Percentiles rank a stretch among this genome's conserved stretches.
phyloP scores from a whole-genome alignment of 2,888 invertebrate species.

The Herminia tarsipennalis region DNA sequence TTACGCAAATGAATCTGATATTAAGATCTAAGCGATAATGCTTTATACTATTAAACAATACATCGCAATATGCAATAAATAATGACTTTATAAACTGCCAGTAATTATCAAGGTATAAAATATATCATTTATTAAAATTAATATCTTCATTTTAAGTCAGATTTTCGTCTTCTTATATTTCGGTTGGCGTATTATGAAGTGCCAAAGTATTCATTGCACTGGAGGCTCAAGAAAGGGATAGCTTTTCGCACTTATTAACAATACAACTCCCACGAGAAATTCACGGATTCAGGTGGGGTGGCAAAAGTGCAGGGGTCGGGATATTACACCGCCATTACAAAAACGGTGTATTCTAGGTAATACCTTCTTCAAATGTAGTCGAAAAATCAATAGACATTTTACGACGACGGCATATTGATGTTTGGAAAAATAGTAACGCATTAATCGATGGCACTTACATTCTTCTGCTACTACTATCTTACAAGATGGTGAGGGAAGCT shows the following conservation, averaged over 20 bases:
- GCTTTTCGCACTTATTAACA: slow-evolving; percentile 69
- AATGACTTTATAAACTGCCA: no score
- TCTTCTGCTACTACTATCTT: no score
- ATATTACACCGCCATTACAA: slow-evolving; percentile 55
- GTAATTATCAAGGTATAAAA: not conserved
- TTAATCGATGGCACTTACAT: no score
- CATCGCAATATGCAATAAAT: slow-evolving; percentile 29
- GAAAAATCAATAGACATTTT: slow-evolving; percentile 46
- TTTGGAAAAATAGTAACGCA: no score
- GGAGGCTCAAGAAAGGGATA: slow-evolving; percentile 47
- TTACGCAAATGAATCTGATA: slow-evolving; percentile 37
- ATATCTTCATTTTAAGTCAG: no score
- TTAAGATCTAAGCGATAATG: slow-evolving; percentile 41
- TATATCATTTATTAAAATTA: no score
- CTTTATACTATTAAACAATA: slow-evolving; percentile 27
- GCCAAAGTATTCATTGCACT: slow-evolving; percentile 47
- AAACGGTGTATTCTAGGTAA: slow-evolving; percentile 52
- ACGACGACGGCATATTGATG: no score
- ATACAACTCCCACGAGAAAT: slow-evolving; percentile 76
- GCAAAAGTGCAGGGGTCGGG: slow-evolving; percentile 57
- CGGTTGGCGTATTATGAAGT: slow-evolving; percentile 12
- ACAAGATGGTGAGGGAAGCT: no score
- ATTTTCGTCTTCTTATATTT: not conserved
- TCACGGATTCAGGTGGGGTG: slow-evolving; percentile 67
- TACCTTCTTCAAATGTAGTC: slow-evolving; percentile 54